These are phyloP conservation scores for Lagorchestes hirsutus DNA, from an alignment of 2,797 vertebrate species.

Conservation along the genomic window DNA sequence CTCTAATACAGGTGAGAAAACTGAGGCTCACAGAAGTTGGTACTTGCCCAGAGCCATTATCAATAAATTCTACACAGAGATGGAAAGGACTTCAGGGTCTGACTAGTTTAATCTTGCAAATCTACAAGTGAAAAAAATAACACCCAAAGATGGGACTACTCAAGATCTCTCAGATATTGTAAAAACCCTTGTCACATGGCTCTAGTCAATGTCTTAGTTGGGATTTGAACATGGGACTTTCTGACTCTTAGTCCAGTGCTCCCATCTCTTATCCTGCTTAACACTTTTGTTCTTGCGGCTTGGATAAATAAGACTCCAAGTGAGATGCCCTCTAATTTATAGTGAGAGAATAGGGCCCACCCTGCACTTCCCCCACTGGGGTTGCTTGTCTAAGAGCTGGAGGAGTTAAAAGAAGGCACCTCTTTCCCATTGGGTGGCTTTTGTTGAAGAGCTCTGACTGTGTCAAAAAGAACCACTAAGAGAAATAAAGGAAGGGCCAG, in stretches of 20 bases:
- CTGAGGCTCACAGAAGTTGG: neutral
- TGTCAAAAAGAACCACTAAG: neutral
- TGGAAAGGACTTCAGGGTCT: neutral
- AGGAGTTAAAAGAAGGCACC: neutral
- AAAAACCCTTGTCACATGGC: neutral
- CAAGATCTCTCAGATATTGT: neutral
- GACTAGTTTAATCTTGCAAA: neutral
- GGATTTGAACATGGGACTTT: neutral
- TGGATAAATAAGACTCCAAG: conserved; percentile 1
- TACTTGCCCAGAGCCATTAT: neutral
- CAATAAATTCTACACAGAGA: neutral
- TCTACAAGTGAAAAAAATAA: neutral
- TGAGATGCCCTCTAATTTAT: conserved; percentile 11
- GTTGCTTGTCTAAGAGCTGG: neutral
- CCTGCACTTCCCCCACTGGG: neutral
- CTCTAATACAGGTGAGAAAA: neutral
- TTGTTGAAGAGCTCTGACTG: neutral
- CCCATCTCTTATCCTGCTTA: neutral
- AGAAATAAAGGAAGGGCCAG: neutral
- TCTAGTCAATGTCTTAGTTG: neutral
- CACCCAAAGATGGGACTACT: neutral
- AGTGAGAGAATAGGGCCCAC: neutral
- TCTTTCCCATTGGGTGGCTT: neutral
- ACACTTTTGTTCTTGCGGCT: neutral
- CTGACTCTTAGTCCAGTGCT: neutral